Evolutionary conservation across 2,113 vertebrate species (phyloP), one percentile per base, ranked within the genome.

Genomic region (Condylura cristata): DNA sequence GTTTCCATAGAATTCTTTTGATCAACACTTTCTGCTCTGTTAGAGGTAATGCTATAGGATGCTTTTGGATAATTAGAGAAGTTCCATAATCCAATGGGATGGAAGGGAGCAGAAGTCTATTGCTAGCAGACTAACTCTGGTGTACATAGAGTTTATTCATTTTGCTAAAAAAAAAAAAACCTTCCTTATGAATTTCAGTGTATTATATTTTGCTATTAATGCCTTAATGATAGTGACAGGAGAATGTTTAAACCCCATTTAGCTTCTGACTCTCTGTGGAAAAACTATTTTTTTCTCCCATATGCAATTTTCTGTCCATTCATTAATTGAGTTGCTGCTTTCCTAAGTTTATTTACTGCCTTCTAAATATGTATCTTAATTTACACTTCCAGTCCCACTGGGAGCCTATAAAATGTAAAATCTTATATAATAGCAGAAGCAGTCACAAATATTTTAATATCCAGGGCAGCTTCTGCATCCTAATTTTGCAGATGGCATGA

Each of bases 311-410:
- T 96, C 82, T 90, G 85, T 89, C 90, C 90, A 88, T 97, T 96
- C 92, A 94, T 96, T 97, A 96, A 96, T 94, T 95, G 78, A 92
- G 58, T 81, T 79, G n/a, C 74, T 87, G 72, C 90, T 95, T 95
- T 95, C 34, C 41, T 18, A 90, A 90, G 87, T 95, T 97, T 97
- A 97, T 97, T 97, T 97, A 97, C 94, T 90, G 93, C 95, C 93
- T 94, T 96, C 96, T 97, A 96, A 97, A 97, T 96, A 97, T 70
- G 88, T 97, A 95, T 92, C 92, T 82, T 96, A 82, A 78, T 68
- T 81, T 93, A 89, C 10, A 74, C 88, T 89, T 96, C 79, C 71
- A 82, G 90, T 80, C 94, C 82, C 88, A 74, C 1, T 1, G 93
- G 84, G 88, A 93, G 61, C 65, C 80, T 72, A 93, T 96, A 95